Percentiles rank a stretch among this genome's conserved stretches.
phyloP scores from a whole-genome alignment of 92 coral and sea anemone genomes.

The Epizoanthus illoricatus region DNA sequence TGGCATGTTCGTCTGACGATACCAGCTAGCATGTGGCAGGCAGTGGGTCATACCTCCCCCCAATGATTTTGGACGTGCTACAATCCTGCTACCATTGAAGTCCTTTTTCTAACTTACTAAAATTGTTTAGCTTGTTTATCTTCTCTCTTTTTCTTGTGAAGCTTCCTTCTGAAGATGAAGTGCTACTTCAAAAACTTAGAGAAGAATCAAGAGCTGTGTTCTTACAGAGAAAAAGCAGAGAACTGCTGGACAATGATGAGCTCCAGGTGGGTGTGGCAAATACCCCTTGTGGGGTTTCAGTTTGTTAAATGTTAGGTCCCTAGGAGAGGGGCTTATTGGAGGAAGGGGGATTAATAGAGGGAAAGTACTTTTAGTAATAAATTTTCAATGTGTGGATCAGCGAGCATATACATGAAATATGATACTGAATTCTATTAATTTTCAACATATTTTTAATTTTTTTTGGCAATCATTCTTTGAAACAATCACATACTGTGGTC shows the following conservation, averaged over 20 bases:
- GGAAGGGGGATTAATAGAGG: too few species aligned
- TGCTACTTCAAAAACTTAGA: slow-evolving; percentile 84
- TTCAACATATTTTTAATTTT: too few species aligned
- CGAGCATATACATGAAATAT: too few species aligned
- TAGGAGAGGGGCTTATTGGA: too few species aligned
- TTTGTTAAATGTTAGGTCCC: too few species aligned
- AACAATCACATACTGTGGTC: too few species aligned
- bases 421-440: too few species aligned
- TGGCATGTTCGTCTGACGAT: background rate
- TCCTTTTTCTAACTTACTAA: background rate
- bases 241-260: slow-evolving; percentile 94
- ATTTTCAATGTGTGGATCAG: too few species aligned
- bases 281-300: too few species aligned
- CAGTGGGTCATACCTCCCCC: background rate
- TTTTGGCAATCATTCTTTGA: too few species aligned
- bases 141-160: slow-evolving; percentile 26
- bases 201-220: slow-evolving; percentile 98
- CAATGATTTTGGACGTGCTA: background rate
- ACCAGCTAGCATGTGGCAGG: background rate
- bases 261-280: slow-evolving; percentile 73
- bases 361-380: too few species aligned
- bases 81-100: background rate
- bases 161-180: slow-evolving; percentile 98
- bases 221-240: slow-evolving; percentile 95
- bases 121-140: background rate